Evolutionary conservation across 2,888 invertebrate species (phyloP), one percentile per base, ranked within the genome.

Genomic region (Leucozona laternaria): DNA sequence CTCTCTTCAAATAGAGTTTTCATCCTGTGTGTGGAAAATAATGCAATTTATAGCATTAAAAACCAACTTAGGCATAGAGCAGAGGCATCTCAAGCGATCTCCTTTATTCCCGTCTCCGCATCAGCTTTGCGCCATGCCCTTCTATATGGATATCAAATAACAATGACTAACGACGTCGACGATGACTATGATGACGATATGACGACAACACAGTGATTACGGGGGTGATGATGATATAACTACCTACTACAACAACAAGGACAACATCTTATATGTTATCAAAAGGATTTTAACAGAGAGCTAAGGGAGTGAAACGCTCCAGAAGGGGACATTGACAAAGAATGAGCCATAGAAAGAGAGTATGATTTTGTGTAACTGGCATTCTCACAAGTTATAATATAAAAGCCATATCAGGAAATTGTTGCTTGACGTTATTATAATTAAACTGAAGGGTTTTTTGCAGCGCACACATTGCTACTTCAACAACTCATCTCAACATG

Each of bases 341-440:
- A 11, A 68, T 10, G n/a, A 25, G 34, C 28, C 28, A 55, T 3
- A 7, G 58, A 58, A n/a, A n/a, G n/a, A 20, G 34, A 45, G 34
- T 68, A 6, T 60, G 40, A 60, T n/a, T 25, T 17, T 37, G 57
- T 73, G 62, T 78, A 78, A 78, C 86, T 78, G 78, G 70, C 77
- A 73, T 78, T 50, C 64, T 64, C 68, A 73, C 73, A 78, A 82
- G 78, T 73, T 77, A 68, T 73, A 82, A 82, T 78, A 86, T 75
- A 86, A 86, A 86, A 85, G 77, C 85, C 80, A 72, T 85, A 85
- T 85, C 85, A 81, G 82, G 81, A 86, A 84, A 84, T 88, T 88
- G 79, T 83, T 84, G 88, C 79, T 84, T 84, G 79, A 78, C 85
- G 88, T 88, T 85, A 85, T 85, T 84, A 85, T 88, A 88, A 88